phyloP scores from a whole-genome alignment of 2,797 vertebrate genomes.

The Megalops cyprinoides region DNA sequence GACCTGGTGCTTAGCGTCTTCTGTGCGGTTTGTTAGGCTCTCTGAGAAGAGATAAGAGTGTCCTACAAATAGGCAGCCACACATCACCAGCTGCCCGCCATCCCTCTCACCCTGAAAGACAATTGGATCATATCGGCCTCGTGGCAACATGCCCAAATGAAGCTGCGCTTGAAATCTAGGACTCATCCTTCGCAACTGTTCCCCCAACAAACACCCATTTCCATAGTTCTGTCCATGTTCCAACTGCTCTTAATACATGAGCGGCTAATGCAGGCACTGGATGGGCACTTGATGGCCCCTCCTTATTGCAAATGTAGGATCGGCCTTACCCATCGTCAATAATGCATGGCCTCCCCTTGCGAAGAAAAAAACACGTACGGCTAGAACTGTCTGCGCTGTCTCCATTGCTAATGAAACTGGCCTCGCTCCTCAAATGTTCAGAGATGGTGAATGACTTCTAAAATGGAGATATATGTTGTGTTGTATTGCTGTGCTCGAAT shows the following conservation, averaged over 20 bases:
- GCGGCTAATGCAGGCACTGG: background rate
- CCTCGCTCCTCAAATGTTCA: background rate
- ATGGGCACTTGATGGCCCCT: too few relatives aligned
- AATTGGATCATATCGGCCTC: background rate
- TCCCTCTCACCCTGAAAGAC: background rate
- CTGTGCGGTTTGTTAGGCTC: background rate
- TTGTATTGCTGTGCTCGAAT: background rate
- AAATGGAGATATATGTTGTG: background rate
- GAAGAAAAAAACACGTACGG: background rate
- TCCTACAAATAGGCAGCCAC: background rate
- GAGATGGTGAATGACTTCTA: background rate
- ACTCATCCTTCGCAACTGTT: background rate
- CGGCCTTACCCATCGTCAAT: background rate
- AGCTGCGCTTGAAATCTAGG: background rate
- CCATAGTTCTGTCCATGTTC: background rate
- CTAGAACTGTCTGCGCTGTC: background rate
- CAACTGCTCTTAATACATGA: background rate
- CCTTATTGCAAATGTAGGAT: background rate
- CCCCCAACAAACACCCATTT: too few relatives aligned
- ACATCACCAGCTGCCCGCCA: background rate
- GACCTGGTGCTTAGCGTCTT: background rate
- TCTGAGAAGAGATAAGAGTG: background rate
- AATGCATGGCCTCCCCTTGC: background rate
- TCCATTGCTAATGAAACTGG: background rate
- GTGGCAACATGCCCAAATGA: background rate